phyloP scores from a whole-genome alignment of 1,140 invertebrate genomes.

The Tenebrio molitor region DNA sequence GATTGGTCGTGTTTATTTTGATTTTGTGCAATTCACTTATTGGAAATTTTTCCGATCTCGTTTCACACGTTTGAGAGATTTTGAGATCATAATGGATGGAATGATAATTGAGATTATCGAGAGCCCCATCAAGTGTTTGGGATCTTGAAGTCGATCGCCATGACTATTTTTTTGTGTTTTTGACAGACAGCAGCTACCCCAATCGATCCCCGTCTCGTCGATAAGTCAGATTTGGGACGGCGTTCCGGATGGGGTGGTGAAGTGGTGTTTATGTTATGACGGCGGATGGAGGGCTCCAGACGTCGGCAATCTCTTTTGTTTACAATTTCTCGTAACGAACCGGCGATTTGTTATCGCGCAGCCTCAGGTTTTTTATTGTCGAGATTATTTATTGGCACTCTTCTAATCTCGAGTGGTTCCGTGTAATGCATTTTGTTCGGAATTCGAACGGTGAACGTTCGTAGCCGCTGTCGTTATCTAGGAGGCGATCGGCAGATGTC shows the following conservation, averaged over 20 bases:
- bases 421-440: too few relatives aligned
- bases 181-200: slow-evolving; percentile 16
- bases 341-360: neutral
- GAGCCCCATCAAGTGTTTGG: too few relatives aligned
- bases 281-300: neutral
- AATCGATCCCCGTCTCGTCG: neutral
- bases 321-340: slow-evolving; percentile 7
- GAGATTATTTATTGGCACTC: neutral
- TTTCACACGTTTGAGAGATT: too few relatives aligned
- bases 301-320: slow-evolving; percentile 7
- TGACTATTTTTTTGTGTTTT: too few relatives aligned
- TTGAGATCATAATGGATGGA: too few relatives aligned
- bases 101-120: too few relatives aligned
- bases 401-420: too few relatives aligned
- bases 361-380: neutral
- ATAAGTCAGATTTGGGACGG: neutral
- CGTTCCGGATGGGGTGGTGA: slow-evolving; percentile 19
- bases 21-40: too few relatives aligned
- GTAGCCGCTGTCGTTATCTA: neutral
- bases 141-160: too few relatives aligned
- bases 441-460: neutral
- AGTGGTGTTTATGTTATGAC: slow-evolving; percentile 21
- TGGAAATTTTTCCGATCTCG: too few relatives aligned
- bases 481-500: neutral
- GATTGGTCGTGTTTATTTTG: too few relatives aligned